Conservation (phyloP, 2,113 vertebrate species). For the Oceanodroma tethys region DNA sequence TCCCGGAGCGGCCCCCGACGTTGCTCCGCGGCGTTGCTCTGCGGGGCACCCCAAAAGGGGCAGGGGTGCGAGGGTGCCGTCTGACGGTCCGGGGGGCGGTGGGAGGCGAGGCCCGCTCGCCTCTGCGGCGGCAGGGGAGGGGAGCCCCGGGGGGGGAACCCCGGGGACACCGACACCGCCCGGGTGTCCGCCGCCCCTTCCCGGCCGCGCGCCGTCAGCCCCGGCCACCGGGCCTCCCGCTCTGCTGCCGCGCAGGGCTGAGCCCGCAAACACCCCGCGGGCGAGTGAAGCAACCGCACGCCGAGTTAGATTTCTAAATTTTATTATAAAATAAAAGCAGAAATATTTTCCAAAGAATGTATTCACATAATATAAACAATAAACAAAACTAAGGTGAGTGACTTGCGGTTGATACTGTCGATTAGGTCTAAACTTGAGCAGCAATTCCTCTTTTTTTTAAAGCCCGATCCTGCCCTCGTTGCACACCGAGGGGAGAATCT, state of each 20-base stretch:
- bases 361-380: constrained; percentile 82
- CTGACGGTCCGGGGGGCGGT: not conserved
- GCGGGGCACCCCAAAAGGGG: not conserved
- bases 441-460: not conserved
- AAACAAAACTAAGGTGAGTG: constrained; percentile 63
- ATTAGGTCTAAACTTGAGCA: constrained; percentile 52
- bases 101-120: no score
- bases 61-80: not conserved
- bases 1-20: not conserved
- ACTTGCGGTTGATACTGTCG: constrained; percentile 35
- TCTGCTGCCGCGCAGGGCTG: not conserved
- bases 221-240: no score
- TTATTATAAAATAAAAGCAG: constrained; percentile 89
- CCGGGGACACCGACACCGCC: no score
- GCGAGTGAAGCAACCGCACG: not conserved
- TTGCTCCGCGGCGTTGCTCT: not conserved
- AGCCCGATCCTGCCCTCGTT: not conserved
- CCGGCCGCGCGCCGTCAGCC: not conserved
- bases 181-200: no score
- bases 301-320: constrained; percentile 72
- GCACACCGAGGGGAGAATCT: not conserved
- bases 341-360: constrained; percentile 79
- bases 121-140: not conserved
- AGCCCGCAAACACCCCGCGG: not conserved
- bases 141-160: no score